phyloP scores from a whole-genome alignment of 2,888 invertebrate genomes.

The Dinocampus coccinellae region DNA sequence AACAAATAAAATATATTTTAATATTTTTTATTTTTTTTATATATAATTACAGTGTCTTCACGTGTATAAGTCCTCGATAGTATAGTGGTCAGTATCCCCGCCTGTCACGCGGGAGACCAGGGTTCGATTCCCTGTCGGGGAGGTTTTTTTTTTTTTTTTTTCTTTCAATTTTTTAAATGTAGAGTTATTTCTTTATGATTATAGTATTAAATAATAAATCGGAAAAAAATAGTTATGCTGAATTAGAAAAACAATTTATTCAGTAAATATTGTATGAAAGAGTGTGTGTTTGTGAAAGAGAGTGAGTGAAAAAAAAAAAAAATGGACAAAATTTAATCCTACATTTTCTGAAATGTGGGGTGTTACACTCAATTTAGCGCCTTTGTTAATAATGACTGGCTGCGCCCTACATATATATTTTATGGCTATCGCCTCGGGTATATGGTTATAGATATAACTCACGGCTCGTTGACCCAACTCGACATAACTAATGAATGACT shows the following conservation, averaged over 20 bases:
- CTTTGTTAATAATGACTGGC: slow-evolving; percentile 59
- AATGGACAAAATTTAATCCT: slow-evolving; percentile 42
- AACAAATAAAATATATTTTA: too few relatives aligned
- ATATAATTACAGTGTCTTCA: too few relatives aligned
- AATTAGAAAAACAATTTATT: neutral
- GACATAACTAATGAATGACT: slow-evolving; percentile 5
- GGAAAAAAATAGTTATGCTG: too few relatives aligned
- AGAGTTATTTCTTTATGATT: too few relatives aligned
- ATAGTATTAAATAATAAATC: too few relatives aligned
- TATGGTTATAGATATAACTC: slow-evolving; percentile 59
- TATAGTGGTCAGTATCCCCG: too few relatives aligned
- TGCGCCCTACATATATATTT: slow-evolving; percentile 46
- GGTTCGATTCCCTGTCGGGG: too few relatives aligned
- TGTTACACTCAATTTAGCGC: slow-evolving; percentile 65
- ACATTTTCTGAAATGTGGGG: slow-evolving; percentile 45
- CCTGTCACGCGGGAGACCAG: too few relatives aligned
- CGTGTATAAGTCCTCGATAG: too few relatives aligned
- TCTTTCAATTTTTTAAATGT: too few relatives aligned
- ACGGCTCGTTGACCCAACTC: slow-evolving; percentile 52
- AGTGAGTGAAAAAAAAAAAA: slow-evolving; percentile 25
- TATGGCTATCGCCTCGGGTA: slow-evolving; percentile 35
- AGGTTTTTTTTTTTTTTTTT: too few relatives aligned
- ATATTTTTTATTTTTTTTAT: too few relatives aligned
- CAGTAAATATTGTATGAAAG: neutral
- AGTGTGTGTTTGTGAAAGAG: neutral